Conservation (phyloP, 2,113 vertebrate genomes). For the Malurus elegans region DNA sequence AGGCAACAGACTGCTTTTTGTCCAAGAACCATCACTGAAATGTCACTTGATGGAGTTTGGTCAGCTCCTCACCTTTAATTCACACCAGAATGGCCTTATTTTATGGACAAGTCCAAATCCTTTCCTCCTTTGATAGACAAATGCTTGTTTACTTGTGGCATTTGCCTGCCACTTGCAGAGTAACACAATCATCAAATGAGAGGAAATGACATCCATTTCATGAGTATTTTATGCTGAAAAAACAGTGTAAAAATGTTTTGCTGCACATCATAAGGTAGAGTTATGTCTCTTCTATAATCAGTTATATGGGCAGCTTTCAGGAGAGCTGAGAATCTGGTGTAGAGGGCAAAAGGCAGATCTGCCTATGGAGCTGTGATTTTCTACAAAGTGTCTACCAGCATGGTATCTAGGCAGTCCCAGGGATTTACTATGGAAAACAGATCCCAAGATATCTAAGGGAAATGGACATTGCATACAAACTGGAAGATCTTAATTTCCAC, state of each 20-base stretch:
- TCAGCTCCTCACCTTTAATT: neutral
- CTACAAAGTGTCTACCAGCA: neutral
- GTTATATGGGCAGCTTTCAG: neutral
- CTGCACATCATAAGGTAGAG: neutral
- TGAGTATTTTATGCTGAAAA: neutral
- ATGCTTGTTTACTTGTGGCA: neutral
- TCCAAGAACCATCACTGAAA: neutral
- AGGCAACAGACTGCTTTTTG: neutral
- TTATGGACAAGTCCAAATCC: neutral
- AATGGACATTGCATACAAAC: neutral
- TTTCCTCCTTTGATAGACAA: neutral
- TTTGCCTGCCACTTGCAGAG: neutral
- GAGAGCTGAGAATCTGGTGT: neutral
- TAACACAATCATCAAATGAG: neutral
- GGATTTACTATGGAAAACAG: neutral
- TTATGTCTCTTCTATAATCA: neutral
- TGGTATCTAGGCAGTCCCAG: accelerated
- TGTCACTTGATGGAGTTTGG: neutral
- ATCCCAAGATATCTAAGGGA: neutral
- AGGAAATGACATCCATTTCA: neutral
- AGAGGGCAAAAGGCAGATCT: neutral
- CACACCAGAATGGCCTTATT: neutral
- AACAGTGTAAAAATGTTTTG: neutral
- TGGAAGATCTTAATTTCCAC: neutral
- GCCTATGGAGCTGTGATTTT: neutral